Percentiles rank a stretch among this genome's conserved stretches.
phyloP scores from a whole-genome alignment of 2,888 invertebrate species.

The Chymomyza caudatula region DNA sequence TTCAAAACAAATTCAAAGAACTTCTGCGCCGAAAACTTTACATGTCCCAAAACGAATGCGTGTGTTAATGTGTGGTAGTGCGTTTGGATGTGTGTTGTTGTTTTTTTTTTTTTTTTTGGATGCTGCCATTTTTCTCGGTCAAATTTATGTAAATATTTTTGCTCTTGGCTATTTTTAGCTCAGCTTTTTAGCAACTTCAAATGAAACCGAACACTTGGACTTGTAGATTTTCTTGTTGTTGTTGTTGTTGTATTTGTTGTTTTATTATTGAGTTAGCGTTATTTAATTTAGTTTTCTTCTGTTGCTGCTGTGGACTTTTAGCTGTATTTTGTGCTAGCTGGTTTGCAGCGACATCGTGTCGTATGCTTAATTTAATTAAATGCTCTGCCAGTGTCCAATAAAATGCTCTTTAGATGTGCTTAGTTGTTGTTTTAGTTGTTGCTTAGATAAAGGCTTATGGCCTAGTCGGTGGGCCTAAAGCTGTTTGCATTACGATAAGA shows the following conservation, averaged over 20 bases:
- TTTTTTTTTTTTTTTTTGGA: background rate
- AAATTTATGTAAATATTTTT: constrained; percentile 29
- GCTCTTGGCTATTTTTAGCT: constrained; percentile 43
- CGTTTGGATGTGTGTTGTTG: constrained; percentile 3
- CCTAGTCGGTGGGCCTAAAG: background rate
- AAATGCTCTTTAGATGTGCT: constrained; percentile 16
- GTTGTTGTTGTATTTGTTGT: background rate
- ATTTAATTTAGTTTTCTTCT: background rate
- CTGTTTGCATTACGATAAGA: constrained; percentile 39
- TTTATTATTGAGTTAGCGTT: constrained; percentile 10
- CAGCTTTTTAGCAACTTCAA: constrained; percentile 51
- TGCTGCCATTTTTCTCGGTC: constrained; percentile 2
- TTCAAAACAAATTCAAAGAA: too few relatives aligned
- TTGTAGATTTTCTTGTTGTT: constrained; percentile 1
- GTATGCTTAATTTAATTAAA: constrained; percentile 52
- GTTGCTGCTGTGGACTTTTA: background rate
- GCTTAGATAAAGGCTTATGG: background rate
- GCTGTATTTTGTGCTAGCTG: background rate
- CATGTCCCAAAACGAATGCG: too few relatives aligned
- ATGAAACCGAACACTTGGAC: constrained; percentile 36
- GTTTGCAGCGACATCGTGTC: constrained; percentile 32
- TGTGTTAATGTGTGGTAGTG: background rate
- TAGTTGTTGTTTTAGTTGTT: background rate
- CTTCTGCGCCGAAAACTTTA: too few relatives aligned
- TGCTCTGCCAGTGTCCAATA: background rate